Evolutionary conservation across 1,140 invertebrate species (phyloP).

Genomic region (Charaxes varanes): DNA sequence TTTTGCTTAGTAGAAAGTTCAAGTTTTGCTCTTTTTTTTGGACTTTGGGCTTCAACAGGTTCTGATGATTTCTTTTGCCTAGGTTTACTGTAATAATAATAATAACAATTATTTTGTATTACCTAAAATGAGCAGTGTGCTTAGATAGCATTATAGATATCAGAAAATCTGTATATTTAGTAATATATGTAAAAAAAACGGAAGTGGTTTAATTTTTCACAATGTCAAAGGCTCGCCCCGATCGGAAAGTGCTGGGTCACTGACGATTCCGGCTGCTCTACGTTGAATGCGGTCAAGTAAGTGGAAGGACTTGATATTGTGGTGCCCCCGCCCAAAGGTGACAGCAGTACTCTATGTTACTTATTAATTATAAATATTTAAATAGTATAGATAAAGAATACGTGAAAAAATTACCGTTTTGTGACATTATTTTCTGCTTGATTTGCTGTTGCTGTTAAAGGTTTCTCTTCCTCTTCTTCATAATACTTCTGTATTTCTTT

Average conservation of each 20-base stretch:
- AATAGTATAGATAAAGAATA: too few relatives aligned
- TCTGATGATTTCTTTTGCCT: conserved; percentile 13
- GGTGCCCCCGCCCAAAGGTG: too few relatives aligned
- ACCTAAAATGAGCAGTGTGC: background rate
- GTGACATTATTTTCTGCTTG: conserved; percentile 16
- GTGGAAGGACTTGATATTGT: too few relatives aligned
- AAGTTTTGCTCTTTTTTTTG: conserved; percentile 17
- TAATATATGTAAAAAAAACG: too few relatives aligned
- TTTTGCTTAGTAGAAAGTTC: conserved; percentile 2
- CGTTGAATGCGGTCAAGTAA: too few relatives aligned
- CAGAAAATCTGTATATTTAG: background rate
- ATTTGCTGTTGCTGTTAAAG: background rate
- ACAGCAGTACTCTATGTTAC: too few relatives aligned
- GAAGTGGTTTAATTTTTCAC: too few relatives aligned
- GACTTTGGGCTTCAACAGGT: background rate
- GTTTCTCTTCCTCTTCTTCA: conserved; percentile 22
- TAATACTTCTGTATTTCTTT: conserved; percentile 48
- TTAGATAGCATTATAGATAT: background rate
- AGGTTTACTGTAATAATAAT: conserved; percentile 12
- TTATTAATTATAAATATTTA: too few relatives aligned
- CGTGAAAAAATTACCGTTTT: conserved; percentile 36
- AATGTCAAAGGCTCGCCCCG: too few relatives aligned
- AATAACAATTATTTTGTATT: too few relatives aligned
- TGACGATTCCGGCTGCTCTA: too few relatives aligned
- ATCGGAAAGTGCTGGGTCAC: too few relatives aligned